Percentiles rank a stretch among this genome's conserved stretches.
These are phyloP conservation scores for Morbakka virulenta DNA, from an alignment of 30 jellyfish, hydroid and myxozoan species.

Conservation along the genomic window DNA sequence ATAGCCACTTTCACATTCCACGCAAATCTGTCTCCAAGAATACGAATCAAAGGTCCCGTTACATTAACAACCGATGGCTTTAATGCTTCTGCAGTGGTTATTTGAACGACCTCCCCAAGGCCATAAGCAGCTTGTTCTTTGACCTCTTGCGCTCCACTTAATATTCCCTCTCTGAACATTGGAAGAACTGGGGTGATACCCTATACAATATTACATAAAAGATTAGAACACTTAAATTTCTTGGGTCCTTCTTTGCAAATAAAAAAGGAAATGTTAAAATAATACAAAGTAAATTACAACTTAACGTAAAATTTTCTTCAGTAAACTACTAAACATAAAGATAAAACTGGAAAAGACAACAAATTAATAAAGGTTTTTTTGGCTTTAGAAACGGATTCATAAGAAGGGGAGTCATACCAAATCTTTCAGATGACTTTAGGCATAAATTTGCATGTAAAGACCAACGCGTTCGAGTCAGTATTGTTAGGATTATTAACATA, in stretches of 20 bases:
- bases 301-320: neutral
- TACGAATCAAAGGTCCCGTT: constrained; percentile 96
- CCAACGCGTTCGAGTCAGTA: too few species aligned
- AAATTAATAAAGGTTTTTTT: too few species aligned
- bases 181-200: constrained; percentile 91
- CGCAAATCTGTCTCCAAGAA: constrained; percentile 86
- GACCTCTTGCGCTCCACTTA: constrained; percentile 87
- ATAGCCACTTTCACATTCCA: constrained; percentile 93
- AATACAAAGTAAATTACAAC: neutral
- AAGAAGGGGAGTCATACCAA: too few species aligned
- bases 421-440: too few species aligned
- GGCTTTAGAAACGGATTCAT: too few species aligned
- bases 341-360: too few species aligned
- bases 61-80: constrained; percentile 82
- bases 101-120: constrained; percentile 78
- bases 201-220: too few species aligned
- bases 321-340: too few species aligned
- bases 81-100: constrained; percentile 90
- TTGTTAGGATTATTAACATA: too few species aligned
- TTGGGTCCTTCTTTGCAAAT: too few species aligned
- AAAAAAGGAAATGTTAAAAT: neutral
- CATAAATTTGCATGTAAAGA: too few species aligned
- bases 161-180: constrained; percentile 88
- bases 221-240: neutral
- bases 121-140: constrained; percentile 84